Evolutionary conservation across 2,113 vertebrate species (phyloP), one percentile per base, ranked within the genome.

Genomic region (Bucco capensis): DNA sequence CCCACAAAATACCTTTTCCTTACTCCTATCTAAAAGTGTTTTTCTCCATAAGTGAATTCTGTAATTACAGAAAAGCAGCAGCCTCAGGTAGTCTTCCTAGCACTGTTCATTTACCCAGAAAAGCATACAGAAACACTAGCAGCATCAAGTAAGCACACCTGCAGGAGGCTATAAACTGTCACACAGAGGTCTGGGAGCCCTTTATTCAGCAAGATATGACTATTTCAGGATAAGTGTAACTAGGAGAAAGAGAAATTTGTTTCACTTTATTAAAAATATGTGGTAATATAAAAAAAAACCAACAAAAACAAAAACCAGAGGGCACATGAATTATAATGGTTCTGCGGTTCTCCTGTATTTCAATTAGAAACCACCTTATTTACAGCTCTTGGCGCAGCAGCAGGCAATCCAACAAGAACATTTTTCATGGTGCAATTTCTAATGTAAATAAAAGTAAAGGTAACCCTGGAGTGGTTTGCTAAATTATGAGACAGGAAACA

Each of bases 301-400:
- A n/a, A 42, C 40, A 9, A 67, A 33, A 19, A 17, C 13, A 70
- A 1, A 87, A 89, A 69, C 4, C 50, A 49, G 56, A 82, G 42
- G 51, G 35, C 37, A 75, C n/a, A 37, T 92, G 75, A 88, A 90
- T 79, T 70, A 50, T 30, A 81, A 84, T 46, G 21, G 50, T 62
- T 84, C 61, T 73, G 73, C 82, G 86, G 66, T 73, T 89, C 83
- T 86, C 50, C 40, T 76, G 25, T 69, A 86, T 92, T 96, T 92
- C 90, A 90, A 76, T 86, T 78, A 93, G 71, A 92, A 94, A 93
- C 46, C 58, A 82, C 88, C 89, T 96, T 78, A 93, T 94, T 94
- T 94, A 94, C 76, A 82, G 83, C 65, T 90, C 60, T 83, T 90
- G 67, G 83, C 77, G 81, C 33, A 61, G 77, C 57, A 71, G 57